phyloP scores from a whole-genome alignment of 1,140 invertebrate species.

The Bombus haemorrhoidalis region DNA sequence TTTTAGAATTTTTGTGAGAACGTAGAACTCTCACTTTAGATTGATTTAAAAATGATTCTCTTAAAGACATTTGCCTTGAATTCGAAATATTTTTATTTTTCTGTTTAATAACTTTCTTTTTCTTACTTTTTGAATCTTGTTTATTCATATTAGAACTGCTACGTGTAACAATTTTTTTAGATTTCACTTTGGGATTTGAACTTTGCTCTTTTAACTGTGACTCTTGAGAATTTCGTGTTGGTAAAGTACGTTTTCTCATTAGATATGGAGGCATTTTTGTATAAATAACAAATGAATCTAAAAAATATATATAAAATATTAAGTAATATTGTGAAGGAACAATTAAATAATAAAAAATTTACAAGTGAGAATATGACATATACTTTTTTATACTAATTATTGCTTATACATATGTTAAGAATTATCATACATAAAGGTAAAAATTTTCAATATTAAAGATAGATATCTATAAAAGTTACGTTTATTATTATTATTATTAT shows the following conservation, averaged over 20 bases:
- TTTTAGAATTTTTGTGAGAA: slow-evolving; percentile 34
- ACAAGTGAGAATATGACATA: background rate
- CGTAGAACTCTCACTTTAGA: slow-evolving; percentile 5
- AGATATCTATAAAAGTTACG: background rate
- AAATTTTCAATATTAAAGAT: background rate
- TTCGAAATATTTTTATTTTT: background rate
- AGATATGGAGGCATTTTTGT: background rate
- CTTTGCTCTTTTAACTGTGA: background rate
- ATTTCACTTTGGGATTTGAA: background rate
- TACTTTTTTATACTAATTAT: background rate
- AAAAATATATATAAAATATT: background rate
- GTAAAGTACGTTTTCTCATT: slow-evolving; percentile 1
- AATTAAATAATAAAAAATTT: background rate
- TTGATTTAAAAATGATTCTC: slow-evolving; percentile 44
- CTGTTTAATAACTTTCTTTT: background rate
- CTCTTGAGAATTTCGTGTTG: background rate
- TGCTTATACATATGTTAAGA: background rate
- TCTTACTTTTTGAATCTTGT: background rate
- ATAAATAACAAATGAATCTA: slow-evolving; percentile 4
- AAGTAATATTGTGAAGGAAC: background rate
- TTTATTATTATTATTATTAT: background rate
- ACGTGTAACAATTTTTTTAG: background rate
- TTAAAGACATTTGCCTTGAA: slow-evolving; percentile 34
- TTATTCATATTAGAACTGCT: background rate
- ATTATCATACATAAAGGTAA: background rate